phyloP scores from a whole-genome alignment of 2,797 vertebrate species.

The Holocentrus rufus region DNA sequence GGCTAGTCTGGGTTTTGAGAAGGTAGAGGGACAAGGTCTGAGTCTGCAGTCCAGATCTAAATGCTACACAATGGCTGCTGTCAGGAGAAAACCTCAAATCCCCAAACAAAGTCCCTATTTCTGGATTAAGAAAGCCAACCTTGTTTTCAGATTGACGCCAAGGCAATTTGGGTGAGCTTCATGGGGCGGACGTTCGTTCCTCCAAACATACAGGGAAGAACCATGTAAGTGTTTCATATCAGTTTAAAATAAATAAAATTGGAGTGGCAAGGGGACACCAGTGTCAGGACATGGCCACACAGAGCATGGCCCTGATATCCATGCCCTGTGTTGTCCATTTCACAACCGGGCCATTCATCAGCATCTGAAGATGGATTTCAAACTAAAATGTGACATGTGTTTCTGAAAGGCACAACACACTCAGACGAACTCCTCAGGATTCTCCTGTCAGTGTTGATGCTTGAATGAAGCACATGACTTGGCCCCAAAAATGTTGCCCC shows the following conservation, averaged over 20 bases:
- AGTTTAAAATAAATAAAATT: not conserved
- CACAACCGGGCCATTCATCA: constrained; percentile 8
- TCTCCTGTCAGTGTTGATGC: not conserved
- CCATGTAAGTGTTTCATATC: constrained; percentile 30
- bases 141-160: constrained; percentile 29
- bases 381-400: constrained; percentile 19
- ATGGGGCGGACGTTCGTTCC: constrained; percentile 6
- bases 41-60: constrained; percentile 35
- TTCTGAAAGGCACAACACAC: constrained; percentile 21
- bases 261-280: too few species aligned
- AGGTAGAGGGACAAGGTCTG: constrained; percentile 26
- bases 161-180: constrained; percentile 10
- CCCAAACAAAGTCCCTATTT: constrained; percentile 44
- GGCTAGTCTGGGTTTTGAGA: constrained; percentile 21
- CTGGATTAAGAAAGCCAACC: constrained; percentile 43
- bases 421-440: constrained; percentile 6
- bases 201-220: not conserved
- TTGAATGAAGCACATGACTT: constrained; percentile 1
- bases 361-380: constrained; percentile 9
- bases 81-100: constrained; percentile 56
- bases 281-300: too few species aligned
- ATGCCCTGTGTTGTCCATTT: constrained; percentile 2
- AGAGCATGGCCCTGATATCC: not conserved
- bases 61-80: constrained; percentile 47
- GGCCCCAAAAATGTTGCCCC: not conserved